phyloP scores from a whole-genome alignment of 2,797 vertebrate genomes.

The Sebastes flavidus region DNA sequence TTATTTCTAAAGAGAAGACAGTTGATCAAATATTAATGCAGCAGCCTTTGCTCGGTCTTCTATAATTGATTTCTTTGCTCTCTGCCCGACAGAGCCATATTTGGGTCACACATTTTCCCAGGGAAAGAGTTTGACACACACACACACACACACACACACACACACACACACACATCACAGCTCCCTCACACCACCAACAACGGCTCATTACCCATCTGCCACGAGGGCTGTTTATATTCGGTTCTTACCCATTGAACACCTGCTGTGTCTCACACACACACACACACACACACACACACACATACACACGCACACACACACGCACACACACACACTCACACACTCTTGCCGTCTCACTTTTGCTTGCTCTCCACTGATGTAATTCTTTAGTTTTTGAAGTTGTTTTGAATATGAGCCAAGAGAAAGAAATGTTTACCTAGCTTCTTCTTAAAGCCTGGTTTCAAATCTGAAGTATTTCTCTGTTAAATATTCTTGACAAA shows the following conservation, averaged over 20 bases:
- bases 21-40: conserved; percentile 70
- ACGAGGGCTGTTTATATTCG: conserved; percentile 58
- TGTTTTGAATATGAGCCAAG: conserved; percentile 15
- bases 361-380: conserved; percentile 7
- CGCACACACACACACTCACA: neutral
- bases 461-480: neutral
- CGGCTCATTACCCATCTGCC: conserved; percentile 70
- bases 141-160: neutral
- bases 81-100: conserved; percentile 66
- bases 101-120: conserved; percentile 71
- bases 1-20: conserved; percentile 63
- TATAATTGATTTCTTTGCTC: conserved; percentile 77
- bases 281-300: neutral
- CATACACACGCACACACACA: neutral
- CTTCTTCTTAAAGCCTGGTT: neutral
- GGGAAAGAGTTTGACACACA: conserved; percentile 48
- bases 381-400: conserved; percentile 12
- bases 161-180: neutral
- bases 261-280: conserved; percentile 47
- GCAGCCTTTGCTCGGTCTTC: conserved; percentile 55
- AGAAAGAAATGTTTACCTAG: neutral
- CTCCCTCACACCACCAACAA: conserved; percentile 45
- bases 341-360: neutral
- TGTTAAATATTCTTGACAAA: neutral
- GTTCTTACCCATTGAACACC: conserved; percentile 66